Base-by-base conservation (phyloP, 2,888 invertebrate genomes). In the Lithodes maja region DNA sequence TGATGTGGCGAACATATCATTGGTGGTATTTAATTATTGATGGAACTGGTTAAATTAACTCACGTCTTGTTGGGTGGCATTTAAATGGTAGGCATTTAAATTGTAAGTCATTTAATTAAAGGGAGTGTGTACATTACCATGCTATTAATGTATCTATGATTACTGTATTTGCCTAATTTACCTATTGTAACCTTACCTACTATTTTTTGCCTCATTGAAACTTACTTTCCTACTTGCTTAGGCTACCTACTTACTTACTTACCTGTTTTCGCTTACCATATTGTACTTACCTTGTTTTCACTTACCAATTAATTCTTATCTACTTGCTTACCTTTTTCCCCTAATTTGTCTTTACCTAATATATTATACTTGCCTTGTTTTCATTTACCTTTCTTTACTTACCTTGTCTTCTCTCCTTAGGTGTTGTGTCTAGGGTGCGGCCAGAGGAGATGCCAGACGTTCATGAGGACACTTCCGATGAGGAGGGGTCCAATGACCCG, bases 391-490 rank as follows among this genome's bases (percentile, higher is more conserved):
- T 15, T 71, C 2, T 5, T 52, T 75, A 77, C 17, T 75, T 85
- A 54, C 33, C 50, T n/a, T 77, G 33, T 74, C 52, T 61, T 61
- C 55, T 88, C 33, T 84, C 84, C 52, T 53, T 53, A 84, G 84
- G 88, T 33, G 5, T 15, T 69, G 84, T 61, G 61, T n/a, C 52
- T 17, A 68, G 83, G 54, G 79, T 88, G 12, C 17, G 84, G 79
- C 84, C 88, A 3, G 68, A 88, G 84, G 9, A 1, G 50, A 83
- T 75, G 9, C 77, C 88, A 78, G 80, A 84, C 55, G 74, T 69
- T 53, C 79, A 79, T 9, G 77, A 83, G 15, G 87, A 75, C 12
- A 77, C 82, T 33, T 75, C 82, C 50, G 53, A 78, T 2, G 54
- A 3, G 3, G 68, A 55, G 9, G 33, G 33, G 33, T 33, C 33